Percentiles rank a stretch among this genome's conserved stretches.
phyloP scores from a whole-genome alignment of 2,888 invertebrate genomes.

The Epicampocera succincta region DNA sequence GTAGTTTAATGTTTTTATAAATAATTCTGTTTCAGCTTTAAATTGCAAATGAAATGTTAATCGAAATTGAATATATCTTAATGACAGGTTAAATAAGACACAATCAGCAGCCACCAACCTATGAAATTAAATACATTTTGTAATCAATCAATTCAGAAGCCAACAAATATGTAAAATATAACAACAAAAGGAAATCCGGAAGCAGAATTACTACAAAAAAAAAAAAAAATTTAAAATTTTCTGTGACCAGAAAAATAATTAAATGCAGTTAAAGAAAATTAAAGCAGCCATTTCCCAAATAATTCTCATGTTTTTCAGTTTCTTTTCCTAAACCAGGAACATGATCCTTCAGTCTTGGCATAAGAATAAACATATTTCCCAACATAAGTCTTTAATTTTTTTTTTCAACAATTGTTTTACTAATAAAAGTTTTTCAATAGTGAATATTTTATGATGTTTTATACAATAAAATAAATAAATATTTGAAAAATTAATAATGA shows the following conservation, averaged over 20 bases:
- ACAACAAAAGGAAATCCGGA: conserved; percentile 22
- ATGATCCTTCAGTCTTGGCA: too few species aligned
- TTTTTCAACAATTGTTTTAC: too few species aligned
- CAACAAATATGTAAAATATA: not conserved
- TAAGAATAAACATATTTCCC: too few species aligned
- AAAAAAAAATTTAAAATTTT: too few species aligned
- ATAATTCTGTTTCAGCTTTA: not conserved
- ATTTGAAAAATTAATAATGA: not conserved
- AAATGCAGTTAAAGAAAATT: too few species aligned
- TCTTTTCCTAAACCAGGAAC: too few species aligned
- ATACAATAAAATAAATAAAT: conserved; percentile 1
- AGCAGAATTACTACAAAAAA: not conserved
- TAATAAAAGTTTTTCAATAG: too few species aligned
- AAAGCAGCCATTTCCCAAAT: too few species aligned
- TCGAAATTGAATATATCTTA: conserved; percentile 24
- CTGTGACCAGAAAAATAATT: too few species aligned
- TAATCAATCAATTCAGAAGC: not conserved
- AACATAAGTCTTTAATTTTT: too few species aligned
- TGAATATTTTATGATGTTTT: too few species aligned
- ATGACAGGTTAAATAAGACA: conserved; percentile 22
- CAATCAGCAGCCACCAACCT: not conserved
- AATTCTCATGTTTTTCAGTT: too few species aligned
- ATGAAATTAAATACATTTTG: not conserved
- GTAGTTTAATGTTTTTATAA: not conserved
- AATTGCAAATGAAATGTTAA: conserved; percentile 22